A percentile compares a stretch with the other conserved stretches of the same genome.
Conservation (phyloP, 2,113 vertebrate genomes). For the Genyomyrus donnyi region DNA sequence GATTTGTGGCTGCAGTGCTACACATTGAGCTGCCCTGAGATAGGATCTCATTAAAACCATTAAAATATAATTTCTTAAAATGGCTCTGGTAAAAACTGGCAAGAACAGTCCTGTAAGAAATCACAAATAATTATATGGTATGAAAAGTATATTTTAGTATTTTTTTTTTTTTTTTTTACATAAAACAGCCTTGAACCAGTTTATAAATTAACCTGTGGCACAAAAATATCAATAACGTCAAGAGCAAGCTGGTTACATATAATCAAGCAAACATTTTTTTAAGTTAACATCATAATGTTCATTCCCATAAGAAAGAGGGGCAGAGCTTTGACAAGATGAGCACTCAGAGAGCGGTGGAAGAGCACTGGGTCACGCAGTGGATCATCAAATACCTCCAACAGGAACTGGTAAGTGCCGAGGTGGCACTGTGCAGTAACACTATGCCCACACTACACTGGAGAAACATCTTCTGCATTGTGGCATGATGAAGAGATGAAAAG, state of each 20-base stretch:
- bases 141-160: background rate
- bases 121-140: background rate
- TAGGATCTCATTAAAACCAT: background rate
- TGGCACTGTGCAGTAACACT: background rate
- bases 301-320: background rate
- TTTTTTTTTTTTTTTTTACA: background rate
- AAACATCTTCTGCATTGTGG: background rate
- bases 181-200: conserved; percentile 1
- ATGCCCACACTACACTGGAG: background rate
- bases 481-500: background rate
- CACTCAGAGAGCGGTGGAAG: background rate
- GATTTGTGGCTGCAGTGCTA: background rate
- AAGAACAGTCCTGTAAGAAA: background rate
- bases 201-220: background rate
- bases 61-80: background rate
- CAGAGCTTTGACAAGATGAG: background rate
- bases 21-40: background rate
- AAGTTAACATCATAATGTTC: background rate
- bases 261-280: background rate
- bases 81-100: background rate
- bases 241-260: background rate
- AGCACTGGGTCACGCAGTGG: background rate
- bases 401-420: background rate
- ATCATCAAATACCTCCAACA: background rate
- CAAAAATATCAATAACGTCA: conserved; percentile 13